Evolutionary conservation across 37 sponge, comb jelly and placozoan genomes (phyloP), one percentile per base, ranked within the genome.

Genomic region (Hormiphora californensis): DNA sequence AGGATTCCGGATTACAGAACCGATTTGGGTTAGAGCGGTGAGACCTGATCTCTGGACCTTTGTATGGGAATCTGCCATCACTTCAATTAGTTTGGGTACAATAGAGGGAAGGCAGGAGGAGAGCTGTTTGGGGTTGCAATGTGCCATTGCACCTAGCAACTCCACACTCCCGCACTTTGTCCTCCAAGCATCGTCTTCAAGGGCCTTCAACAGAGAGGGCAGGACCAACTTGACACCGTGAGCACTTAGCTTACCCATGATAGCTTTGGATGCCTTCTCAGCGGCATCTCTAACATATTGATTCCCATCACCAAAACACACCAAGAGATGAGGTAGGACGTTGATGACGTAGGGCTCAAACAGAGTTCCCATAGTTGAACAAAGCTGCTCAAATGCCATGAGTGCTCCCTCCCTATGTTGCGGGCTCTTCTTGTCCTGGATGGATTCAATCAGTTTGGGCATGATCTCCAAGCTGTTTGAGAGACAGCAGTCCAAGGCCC

Each of bases 1-100:
- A 9, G 95, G 99, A 86, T 95, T 98, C 91, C 95, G 95, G 39
- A 98, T 98, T 19, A 98, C 99, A 67, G 99, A 98, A 0, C 94
- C 99, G 53, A 98, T 98, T 87, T 98, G 93, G 32, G 91, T 90
- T 53, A 98, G 88, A 34, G 99, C 94, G 86, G 93, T 88, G 32
- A 46, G 85, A 28, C 99, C 92, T 5, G 99, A 87, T 25, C 32
- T 54, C 54, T 98, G 99, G n/a, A 98, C 99, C 81, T 95, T 94
- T 63, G 90, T 88, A 49, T 98, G 99, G 19, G 99, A 98, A 85
- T 98, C 99, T 30, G 93, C 89, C 67, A 98, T 89, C 27, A 94
- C 92, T 28, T 92, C 92, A 54, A 92, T 92, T 34, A 98, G 88
- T 1, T 85, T 85, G 0, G 99, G 99, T 0, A 98, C 99, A 31